Base-by-base conservation (phyloP, 2,113 vertebrate genomes). In the Corydoras sp. region DNA sequence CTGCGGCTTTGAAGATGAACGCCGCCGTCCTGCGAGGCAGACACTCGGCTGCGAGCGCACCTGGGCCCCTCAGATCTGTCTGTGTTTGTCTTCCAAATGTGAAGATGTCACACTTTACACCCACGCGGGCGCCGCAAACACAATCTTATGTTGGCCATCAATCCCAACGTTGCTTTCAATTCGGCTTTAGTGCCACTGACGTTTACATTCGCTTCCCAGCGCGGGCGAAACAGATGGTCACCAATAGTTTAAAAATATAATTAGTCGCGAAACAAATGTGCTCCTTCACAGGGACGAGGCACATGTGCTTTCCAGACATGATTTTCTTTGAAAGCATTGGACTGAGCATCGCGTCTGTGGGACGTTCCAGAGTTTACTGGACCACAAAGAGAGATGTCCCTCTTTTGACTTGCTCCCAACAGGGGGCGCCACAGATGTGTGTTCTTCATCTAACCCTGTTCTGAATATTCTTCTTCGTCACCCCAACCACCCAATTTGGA, bases 21-120 rank as follows among this genome's bases (percentile, higher is more conserved):
- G 62, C 64, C 54, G 29, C 53, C 56, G 4, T 73, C 71, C 60
- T 77, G 65, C 72, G 70, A 68, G 60, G 65, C 74, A 62, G 74
- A 71, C 74, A 70, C 49, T 71, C 68, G 50, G 35, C 68, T 66
- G 64, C 58, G 59, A 53, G 43, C 66, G 59, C 66, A 75, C 73
- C 73, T 75, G 73, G 61, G 50, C 58, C 58, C 59, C 55, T 43
- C 31, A 55, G 50, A 66, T 71, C 62, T 61, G 32, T 50, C 53
- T 73, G 72, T 68, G 72, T 73, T 73, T 73, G 58, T 67, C 71
- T 66, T 67, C 58, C 71, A 73, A 73, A 67, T 61, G 72, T 73
- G 72, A 51, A 65, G 67, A 55, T 68, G 72, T 71, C 74, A 66
- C 68, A 76, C 62, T 71, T 66, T 12, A 60, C 74, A 62, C 68